Base-by-base conservation (phyloP, 2,113 vertebrate genomes). In the Pseudorhombus dupliciocellatus region DNA sequence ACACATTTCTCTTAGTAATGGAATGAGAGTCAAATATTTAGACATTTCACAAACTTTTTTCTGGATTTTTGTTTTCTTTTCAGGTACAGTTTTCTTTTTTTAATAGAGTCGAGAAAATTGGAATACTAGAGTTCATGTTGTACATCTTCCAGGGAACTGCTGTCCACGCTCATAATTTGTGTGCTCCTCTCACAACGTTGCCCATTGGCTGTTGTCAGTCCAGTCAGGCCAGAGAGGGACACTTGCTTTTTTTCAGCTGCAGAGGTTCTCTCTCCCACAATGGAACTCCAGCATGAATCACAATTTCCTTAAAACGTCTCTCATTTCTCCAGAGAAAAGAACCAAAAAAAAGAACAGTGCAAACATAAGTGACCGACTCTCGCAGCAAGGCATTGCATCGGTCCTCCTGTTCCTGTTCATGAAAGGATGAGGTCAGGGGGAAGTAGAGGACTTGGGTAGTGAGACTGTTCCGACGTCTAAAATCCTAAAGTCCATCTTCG, bases 41-140 rank as follows among this genome's bases (percentile, higher is more conserved):
- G 93, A 94, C 93, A 93, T 94, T 94, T 94, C 93, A 94, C 93
- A 93, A 93, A 93, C 89, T 91, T 92, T 93, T 90, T 89, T 91
- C 77, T 78, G 81, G 81, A 73, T 91, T 90, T 91, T 90, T 88
- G 79, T 91, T 88, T 87, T 88, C 79, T 88, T 91, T 90, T 93
- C 84, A 86, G 85, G 84, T 90, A 90, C 86, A 90, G 83, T 91
- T 93, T 89, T 84, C 65, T 90, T 92, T 90, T 91, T 92, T 91
- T 92, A 84, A 90, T 92, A 89, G 90, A 90, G 84, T 89, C 82
- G 90, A 92, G 91, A 93, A 93, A 92, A 92, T 93, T 88, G 76
- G 89, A 92, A 91, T 92, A 93, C 92, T 92, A 91, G 89, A 93
- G 91, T 92, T 90, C 90, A 77, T 46, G 88, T 85, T 87, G 88